A percentile compares a stretch with the other conserved stretches of the same genome.
phyloP scores from a whole-genome alignment of 92 coral and sea anemone genomes.

The Phymanthus crucifer region DNA sequence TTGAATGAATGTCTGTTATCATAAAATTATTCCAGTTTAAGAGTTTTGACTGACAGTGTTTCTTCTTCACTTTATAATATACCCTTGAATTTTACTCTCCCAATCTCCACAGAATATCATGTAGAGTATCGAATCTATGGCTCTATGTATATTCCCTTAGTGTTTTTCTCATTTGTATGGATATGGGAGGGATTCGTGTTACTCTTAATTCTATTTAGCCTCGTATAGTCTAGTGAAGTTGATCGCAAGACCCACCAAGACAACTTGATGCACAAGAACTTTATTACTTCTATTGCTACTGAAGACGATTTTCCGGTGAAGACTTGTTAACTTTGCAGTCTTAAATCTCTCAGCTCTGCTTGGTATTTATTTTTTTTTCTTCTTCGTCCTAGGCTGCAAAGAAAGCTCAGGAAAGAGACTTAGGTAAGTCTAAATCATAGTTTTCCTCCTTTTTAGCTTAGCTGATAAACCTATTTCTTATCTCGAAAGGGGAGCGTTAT shows the following conservation, averaged over 20 bases:
- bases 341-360: not conserved
- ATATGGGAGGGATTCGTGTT: not conserved
- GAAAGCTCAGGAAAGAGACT: slow-evolving; percentile 60
- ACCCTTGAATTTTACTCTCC: not conserved
- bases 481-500: not conserved
- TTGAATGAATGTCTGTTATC: slow-evolving; percentile 10
- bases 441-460: not conserved
- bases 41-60: not conserved
- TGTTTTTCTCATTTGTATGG: not conserved
- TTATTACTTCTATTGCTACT: slow-evolving; percentile 39
- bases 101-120: not conserved
- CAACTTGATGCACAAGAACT: slow-evolving; percentile 43
- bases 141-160: not conserved
- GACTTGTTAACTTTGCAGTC: not conserved
- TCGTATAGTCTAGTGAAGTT: not conserved
- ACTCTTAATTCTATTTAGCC: not conserved
- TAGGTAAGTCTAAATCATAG: slow-evolving; percentile 38
- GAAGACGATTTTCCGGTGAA: slow-evolving; percentile 46
- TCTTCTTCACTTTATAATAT: not conserved
- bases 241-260: not conserved
- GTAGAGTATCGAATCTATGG: not conserved
- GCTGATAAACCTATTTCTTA: not conserved
- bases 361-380: slow-evolving; percentile 11
- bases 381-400: slow-evolving; percentile 48
- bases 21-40: not conserved